Percentiles rank a stretch among this genome's conserved stretches.
phyloP scores from a whole-genome alignment of 2,888 invertebrate genomes.

The Eupeodes luniger region DNA sequence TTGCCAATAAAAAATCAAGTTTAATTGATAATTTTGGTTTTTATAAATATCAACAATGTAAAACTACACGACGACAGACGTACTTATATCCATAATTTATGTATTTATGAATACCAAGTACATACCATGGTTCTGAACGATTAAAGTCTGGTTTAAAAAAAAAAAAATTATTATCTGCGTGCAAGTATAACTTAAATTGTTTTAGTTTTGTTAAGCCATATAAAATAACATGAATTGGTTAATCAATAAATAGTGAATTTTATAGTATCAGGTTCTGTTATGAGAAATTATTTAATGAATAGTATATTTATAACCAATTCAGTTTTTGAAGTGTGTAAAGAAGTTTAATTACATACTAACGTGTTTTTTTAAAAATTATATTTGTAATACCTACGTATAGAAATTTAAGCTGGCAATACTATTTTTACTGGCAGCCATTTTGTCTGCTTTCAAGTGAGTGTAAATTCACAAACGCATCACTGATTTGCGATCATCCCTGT shows the following conservation, averaged over 20 bases:
- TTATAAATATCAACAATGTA: neutral
- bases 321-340: too few relatives aligned
- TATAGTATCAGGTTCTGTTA: neutral
- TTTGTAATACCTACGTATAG: too few relatives aligned
- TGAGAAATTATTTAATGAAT: neutral
- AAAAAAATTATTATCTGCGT: neutral
- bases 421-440: too few relatives aligned
- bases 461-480: too few relatives aligned
- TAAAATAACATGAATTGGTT: neutral
- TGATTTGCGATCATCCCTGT: too few relatives aligned
- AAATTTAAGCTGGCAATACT: too few relatives aligned
- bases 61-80: neutral
- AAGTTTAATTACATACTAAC: too few relatives aligned
- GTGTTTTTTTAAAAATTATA: too few relatives aligned
- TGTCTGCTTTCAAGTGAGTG: too few relatives aligned
- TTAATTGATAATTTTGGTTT: constrained; percentile 7
- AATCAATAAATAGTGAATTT: constrained; percentile 4
- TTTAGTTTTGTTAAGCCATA: neutral
- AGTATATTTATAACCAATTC: neutral
- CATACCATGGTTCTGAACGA: neutral
- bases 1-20: neutral
- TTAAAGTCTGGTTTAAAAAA: neutral
- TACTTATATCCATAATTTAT: neutral
- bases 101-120: too few relatives aligned
- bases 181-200: neutral